Evolutionary conservation across 2,888 invertebrate species (phyloP).

Genomic region (Netelia virgata): DNA sequence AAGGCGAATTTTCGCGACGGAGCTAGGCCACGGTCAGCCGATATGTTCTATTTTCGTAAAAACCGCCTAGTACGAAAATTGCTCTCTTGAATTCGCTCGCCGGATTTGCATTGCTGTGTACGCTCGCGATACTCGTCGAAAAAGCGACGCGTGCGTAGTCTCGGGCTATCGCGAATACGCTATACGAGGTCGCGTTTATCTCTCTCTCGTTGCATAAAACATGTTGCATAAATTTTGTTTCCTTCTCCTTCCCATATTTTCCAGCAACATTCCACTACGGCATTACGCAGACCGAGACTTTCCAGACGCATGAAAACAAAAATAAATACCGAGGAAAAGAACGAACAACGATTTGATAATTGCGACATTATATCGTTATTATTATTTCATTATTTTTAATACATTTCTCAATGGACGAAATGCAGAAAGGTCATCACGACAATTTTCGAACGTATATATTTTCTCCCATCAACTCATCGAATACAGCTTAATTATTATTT

Average conservation of each 20-base stretch:
- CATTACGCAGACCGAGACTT: neutral
- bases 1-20: neutral
- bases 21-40: conserved; percentile 70
- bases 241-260: neutral
- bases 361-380: neutral
- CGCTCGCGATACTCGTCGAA: conserved; percentile 21
- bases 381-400: neutral
- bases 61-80: conserved; percentile 52
- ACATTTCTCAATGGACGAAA: conserved; percentile 5
- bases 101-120: conserved; percentile 1
- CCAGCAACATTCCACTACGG: neutral
- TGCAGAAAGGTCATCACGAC: conserved; percentile 34
- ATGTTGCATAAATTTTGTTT: conserved; percentile 42
- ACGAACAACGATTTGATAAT: neutral
- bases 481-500: neutral
- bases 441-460: neutral
- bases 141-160: conserved; percentile 6
- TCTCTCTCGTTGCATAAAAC: conserved; percentile 60
- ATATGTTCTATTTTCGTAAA: conserved; percentile 60
- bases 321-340: conserved; percentile 2
- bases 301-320: neutral
- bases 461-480: neutral
- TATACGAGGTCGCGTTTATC: conserved; percentile 4
- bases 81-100: neutral
- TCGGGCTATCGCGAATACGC: too few species aligned